Evolutionary conservation across 2,888 invertebrate genomes (phyloP).

Genomic region (Sinelater perroti): DNA sequence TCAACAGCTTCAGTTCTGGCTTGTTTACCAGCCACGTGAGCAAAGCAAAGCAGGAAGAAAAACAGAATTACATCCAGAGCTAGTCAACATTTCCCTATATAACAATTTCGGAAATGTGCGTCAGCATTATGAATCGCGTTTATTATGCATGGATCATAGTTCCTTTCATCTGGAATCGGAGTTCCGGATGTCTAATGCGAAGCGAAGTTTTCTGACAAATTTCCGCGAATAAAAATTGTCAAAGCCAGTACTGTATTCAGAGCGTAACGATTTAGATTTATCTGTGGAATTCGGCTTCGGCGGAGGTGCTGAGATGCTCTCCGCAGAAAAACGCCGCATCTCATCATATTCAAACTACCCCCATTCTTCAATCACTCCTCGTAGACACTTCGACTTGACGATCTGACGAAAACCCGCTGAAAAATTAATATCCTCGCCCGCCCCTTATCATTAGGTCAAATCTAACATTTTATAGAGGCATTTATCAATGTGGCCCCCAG

Average conservation of each 20-base stretch:
- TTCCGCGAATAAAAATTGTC: slow-evolving; percentile 13
- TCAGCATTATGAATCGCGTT: slow-evolving; percentile 2
- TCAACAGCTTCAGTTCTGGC: no score
- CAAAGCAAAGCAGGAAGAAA: no score
- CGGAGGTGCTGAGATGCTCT: neutral
- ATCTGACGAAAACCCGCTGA: slow-evolving; percentile 21
- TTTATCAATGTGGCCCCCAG: slow-evolving; percentile 36
- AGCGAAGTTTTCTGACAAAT: slow-evolving; percentile 13
- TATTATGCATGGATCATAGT: slow-evolving; percentile 14
- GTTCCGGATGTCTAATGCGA: slow-evolving; percentile 7
- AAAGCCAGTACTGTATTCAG: slow-evolving; percentile 12
- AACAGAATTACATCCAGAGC: slow-evolving; percentile 1
- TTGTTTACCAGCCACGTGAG: no score
- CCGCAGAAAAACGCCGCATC: slow-evolving; percentile 1
- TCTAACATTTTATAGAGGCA: slow-evolving; percentile 38
- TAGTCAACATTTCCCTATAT: neutral
- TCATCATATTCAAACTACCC: slow-evolving; percentile 14
- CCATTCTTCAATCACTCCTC: slow-evolving; percentile 8
- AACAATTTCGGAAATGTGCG: slow-evolving; percentile 3
- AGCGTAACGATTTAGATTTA: slow-evolving; percentile 17
- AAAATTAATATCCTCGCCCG: slow-evolving; percentile 37
- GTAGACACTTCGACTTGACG: slow-evolving; percentile 22
- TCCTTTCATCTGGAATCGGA: slow-evolving; percentile 4
- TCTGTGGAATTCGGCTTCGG: slow-evolving; percentile 11
- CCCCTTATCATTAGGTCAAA: slow-evolving; percentile 39